Base-by-base conservation (phyloP, 2,113 vertebrate genomes). In the Antechinus flavipes region DNA sequence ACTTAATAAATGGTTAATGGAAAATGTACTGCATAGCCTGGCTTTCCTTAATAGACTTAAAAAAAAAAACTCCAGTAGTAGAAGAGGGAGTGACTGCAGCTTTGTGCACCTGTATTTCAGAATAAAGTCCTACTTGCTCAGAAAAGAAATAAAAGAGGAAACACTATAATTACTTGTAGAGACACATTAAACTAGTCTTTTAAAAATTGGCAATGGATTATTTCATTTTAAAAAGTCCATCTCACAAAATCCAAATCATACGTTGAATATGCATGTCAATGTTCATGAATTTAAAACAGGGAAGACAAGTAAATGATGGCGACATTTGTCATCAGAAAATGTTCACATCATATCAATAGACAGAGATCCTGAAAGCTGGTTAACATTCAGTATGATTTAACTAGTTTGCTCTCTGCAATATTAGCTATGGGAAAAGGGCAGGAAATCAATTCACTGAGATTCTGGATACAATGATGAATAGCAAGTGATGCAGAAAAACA, bases 191-290 rank as follows among this genome's bases (percentile, higher is more conserved):
- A 95, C 93, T 46, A 94, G 95, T 91, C 19, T 56, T 91, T 47
- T 61, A 27, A 58, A 58, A 61, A 95, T 97, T 94, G 96, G 94
- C 23, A 91, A 93, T 92, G 53, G 92, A 89, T 97, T 95, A 95
- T 93, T 97, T 93, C 94, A 93, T 97, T 93, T 96, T 92, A 96
- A 84, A 97, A 97, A 94, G 97, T 92, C 90, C 24, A 91, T 94
- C 95, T 97, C 93, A 47, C 92, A 93, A 52, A 52, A 47, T 23
- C 84, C 95, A 56, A 96, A 94, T 53, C 93, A 95, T 92, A 46
- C 54, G 47, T 61, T 91, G 61, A 93, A 94, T 0, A 0, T 96
- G 55, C 96, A 94, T 94, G 97, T 95, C 97, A n/a, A 91, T 46
- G 68, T 19, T 54, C 90, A 30, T 2, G 0, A 91, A 89, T 91